Base-by-base conservation (phyloP, 2,797 vertebrate species). In the Bryconaethiops microstoma region DNA sequence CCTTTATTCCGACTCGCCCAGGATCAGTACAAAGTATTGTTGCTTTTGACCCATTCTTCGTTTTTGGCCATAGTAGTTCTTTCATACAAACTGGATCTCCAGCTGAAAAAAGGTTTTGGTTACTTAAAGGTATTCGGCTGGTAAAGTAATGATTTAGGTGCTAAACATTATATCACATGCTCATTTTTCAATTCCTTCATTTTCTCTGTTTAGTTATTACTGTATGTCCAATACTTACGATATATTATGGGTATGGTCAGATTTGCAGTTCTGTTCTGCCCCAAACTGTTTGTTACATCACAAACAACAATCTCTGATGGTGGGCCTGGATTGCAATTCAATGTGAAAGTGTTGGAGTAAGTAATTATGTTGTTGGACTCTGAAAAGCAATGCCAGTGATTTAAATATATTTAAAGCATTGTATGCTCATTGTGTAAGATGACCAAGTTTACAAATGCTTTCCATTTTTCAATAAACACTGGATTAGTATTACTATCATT, bases 31-130 rank as follows among this genome's bases (percentile, higher is more conserved):
- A 95, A 0, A 21, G 52, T 0, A 72, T 89, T 9, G 86, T 6
- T n/a, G 90, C 83, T 0, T 84, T 92, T 19, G 16, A 4, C 12
- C 29, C 63, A 21, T 0, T 0, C 52, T 94, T 93, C 17, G 90
- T 86, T n/a, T 86, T 90, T 1, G 92, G 93, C 94, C 94, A 91
- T 2, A 0, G 0, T 0, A 0, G 3, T 0, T 29, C 52, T 4
- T 0, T 2, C 79, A 16, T n/a, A 69, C 85, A 88, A 54, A 82
- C 83, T 0, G 6, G 29, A 6, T 88, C 85, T 5, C 50, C 29
- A 12, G 67, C 87, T 88, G 12, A 13, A 80, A 48, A 67, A 19
- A 72, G 8, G 71, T 13, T 54, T 25, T 4, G 35, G 23, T 77
- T 25, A 29, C 13, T 42, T 70, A 16, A 23, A 62, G 9, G 1